These are phyloP conservation scores for Corapipo altera DNA, from an alignment of 2,113 vertebrate genomes.

Conservation along the genomic window DNA sequence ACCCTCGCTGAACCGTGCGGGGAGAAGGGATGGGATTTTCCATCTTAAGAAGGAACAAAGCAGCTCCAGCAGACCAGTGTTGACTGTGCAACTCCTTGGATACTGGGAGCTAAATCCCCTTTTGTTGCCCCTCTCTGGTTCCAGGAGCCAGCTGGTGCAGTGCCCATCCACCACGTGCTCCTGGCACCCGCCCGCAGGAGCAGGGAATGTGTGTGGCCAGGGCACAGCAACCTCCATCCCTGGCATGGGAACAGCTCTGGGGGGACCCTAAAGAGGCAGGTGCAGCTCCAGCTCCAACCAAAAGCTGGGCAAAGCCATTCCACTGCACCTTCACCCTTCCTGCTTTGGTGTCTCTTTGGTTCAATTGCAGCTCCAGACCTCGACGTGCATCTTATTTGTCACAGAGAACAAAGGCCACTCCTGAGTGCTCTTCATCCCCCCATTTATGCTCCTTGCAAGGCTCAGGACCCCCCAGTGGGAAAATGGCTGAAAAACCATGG, in stretches of 20 bases:
- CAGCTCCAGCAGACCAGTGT: background rate
- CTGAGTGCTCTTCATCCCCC: background rate
- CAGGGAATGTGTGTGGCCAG: background rate
- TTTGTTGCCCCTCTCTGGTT: background rate
- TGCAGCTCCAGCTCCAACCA: background rate
- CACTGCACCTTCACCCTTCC: background rate
- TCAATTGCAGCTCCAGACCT: background rate
- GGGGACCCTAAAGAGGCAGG: background rate
- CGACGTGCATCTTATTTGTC: background rate
- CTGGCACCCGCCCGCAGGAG: background rate
- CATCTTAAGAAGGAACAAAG: background rate
- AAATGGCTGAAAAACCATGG: background rate
- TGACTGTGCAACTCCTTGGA: background rate
- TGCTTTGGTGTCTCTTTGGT: background rate
- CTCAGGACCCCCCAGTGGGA: background rate
- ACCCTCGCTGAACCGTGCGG: accelerated
- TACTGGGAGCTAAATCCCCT: background rate
- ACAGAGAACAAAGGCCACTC: background rate
- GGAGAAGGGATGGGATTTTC: background rate
- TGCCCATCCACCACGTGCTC: background rate
- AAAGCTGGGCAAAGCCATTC: background rate
- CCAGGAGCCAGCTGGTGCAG: background rate
- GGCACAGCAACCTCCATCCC: background rate
- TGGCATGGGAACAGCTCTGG: background rate
- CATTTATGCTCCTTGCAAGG: background rate